phyloP scores from a whole-genome alignment of 2,113 vertebrate species.

The Mus spicilegus region DNA sequence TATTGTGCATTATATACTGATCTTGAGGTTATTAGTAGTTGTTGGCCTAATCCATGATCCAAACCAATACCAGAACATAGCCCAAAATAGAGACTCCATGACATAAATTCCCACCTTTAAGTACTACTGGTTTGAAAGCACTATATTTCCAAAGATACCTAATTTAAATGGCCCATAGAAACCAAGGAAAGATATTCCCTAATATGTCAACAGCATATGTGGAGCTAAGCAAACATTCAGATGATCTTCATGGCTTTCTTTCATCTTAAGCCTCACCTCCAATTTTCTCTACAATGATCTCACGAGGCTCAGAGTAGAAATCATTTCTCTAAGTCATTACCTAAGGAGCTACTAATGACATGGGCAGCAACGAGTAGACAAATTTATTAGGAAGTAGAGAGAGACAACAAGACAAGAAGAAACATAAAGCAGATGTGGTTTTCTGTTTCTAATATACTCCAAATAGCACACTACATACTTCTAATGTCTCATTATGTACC shows the following conservation, averaged over 20 bases:
- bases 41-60: not conserved
- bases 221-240: not conserved
- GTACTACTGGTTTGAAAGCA: not conserved
- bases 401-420: not conserved
- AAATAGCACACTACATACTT: not conserved
- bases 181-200: not conserved
- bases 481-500: not conserved
- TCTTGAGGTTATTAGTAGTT: not conserved
- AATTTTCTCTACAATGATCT: not conserved
- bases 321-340: not conserved
- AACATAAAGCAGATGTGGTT: not conserved
- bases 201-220: not conserved
- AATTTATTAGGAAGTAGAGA: not conserved
- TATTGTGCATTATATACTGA: not conserved
- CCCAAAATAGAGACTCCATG: not conserved
- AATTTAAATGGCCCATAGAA: not conserved
- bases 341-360: conserved; percentile 8
- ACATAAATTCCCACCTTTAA: not conserved
- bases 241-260: not conserved
- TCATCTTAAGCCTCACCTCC: not conserved
- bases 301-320: conserved; percentile 7
- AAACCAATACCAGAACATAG: not conserved
- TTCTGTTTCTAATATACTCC: not conserved
- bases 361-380: not conserved
- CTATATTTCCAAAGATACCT: not conserved